Conservation (phyloP, 2,797 vertebrate genomes). For the Phyllotis vaccarum region DNA sequence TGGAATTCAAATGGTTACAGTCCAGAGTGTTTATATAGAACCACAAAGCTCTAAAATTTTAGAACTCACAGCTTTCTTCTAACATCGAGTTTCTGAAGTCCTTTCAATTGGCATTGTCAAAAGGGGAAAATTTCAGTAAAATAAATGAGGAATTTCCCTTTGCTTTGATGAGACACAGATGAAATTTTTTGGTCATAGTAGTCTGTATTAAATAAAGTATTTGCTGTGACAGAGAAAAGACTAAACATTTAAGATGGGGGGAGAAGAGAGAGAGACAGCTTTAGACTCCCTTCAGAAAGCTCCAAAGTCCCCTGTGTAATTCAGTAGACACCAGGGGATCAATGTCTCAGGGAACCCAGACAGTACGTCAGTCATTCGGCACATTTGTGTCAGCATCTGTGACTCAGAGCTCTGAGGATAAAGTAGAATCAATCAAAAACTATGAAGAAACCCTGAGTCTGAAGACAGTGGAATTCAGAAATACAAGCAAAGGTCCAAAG, state of each 20-base stretch:
- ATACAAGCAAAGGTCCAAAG: slow-evolving; percentile 38
- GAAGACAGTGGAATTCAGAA: slow-evolving; percentile 68
- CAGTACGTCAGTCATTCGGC: not conserved
- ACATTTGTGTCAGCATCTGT: not conserved
- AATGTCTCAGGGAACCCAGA: slow-evolving; percentile 35
- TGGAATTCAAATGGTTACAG: not conserved
- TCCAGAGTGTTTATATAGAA: not conserved
- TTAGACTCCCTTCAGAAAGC: not conserved
- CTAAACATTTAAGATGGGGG: slow-evolving; percentile 30
- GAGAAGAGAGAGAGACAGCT: slow-evolving; percentile 7
- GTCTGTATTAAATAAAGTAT: slow-evolving; percentile 74
- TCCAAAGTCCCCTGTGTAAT: not conserved
- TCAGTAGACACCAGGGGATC: slow-evolving; percentile 58
- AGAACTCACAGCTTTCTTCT: not conserved
- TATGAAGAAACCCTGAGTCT: slow-evolving; percentile 36
- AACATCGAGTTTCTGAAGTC: not conserved
- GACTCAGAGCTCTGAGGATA: slow-evolving; percentile 16
- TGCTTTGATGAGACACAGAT: slow-evolving; percentile 56
- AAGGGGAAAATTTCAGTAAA: not conserved
- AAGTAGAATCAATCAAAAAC: slow-evolving; percentile 49
- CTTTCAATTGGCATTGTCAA: not conserved
- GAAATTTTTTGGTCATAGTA: not conserved
- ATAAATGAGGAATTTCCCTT: slow-evolving; percentile 24
- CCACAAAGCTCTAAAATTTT: slow-evolving; percentile 14
- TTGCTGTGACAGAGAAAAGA: slow-evolving; percentile 63